Conservation (phyloP, 2,113 vertebrate genomes). For the Indicator maculatus region DNA sequence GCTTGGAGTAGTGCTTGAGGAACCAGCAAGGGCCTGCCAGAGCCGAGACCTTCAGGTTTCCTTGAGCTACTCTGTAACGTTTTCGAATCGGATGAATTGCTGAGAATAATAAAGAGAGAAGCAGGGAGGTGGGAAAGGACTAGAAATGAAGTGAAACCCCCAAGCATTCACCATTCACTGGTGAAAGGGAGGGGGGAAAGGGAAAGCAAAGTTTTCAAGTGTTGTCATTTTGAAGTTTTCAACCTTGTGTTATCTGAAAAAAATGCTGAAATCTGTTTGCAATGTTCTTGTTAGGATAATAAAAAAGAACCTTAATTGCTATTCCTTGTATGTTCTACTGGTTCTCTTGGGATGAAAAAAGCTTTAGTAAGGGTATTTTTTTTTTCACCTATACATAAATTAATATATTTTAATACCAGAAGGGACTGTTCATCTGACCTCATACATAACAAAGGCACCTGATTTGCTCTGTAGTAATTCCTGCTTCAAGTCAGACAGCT, state of each 20-base stretch:
- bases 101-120: not conserved
- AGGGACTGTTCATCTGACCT: constrained; percentile 7
- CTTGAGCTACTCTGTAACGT: not conserved
- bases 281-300: not conserved
- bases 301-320: not conserved
- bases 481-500: not conserved
- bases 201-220: not conserved
- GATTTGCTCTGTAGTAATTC: constrained; percentile 3
- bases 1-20: rapidly evolving
- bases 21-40: not conserved
- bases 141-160: not conserved
- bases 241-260: not conserved
- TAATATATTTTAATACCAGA: constrained; percentile 27
- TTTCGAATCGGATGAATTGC: not conserved
- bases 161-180: not conserved
- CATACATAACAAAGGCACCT: not conserved
- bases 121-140: rapidly evolving
- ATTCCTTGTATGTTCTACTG: not conserved
- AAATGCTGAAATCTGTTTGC: not conserved
- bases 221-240: not conserved
- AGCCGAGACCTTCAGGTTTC: not conserved
- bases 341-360: not conserved
- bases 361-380: not conserved
- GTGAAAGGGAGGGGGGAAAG: not conserved
- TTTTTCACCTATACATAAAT: not conserved